Conservation (phyloP, 2,797 vertebrate genomes). For the Micrastur ruficollis region DNA sequence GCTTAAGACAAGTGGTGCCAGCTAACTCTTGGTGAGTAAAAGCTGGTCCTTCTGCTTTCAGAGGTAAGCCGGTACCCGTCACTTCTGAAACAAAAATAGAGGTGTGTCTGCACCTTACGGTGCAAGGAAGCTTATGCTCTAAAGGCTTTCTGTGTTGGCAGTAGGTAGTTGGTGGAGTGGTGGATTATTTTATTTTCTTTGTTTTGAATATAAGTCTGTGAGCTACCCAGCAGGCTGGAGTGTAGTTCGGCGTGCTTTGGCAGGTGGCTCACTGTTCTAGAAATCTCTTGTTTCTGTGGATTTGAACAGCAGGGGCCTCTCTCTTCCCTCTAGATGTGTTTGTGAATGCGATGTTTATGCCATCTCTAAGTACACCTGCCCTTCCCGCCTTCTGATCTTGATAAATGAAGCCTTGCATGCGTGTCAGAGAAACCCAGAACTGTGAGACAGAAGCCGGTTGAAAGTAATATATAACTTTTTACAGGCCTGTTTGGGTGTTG, state of each 20-base stretch:
- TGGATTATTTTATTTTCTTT: neutral
- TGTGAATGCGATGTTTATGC: neutral
- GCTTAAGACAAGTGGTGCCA: neutral
- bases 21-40: neutral
- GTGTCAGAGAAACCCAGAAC: neutral
- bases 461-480: neutral
- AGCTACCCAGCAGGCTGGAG: neutral
- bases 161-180: neutral
- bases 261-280: neutral
- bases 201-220: neutral
- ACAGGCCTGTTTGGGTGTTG: neutral
- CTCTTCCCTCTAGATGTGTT: neutral
- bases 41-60: neutral
- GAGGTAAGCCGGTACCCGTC: neutral
- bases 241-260: neutral
- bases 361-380: neutral
- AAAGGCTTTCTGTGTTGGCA: neutral
- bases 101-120: neutral
- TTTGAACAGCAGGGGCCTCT: neutral
- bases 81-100: neutral
- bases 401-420: neutral
- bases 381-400: neutral
- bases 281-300: neutral
- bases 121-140: neutral
- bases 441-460: neutral